These are phyloP conservation scores for Pelecanoides urinatrix DNA, from an alignment of 2,113 vertebrate genomes.

Conservation along the genomic window DNA sequence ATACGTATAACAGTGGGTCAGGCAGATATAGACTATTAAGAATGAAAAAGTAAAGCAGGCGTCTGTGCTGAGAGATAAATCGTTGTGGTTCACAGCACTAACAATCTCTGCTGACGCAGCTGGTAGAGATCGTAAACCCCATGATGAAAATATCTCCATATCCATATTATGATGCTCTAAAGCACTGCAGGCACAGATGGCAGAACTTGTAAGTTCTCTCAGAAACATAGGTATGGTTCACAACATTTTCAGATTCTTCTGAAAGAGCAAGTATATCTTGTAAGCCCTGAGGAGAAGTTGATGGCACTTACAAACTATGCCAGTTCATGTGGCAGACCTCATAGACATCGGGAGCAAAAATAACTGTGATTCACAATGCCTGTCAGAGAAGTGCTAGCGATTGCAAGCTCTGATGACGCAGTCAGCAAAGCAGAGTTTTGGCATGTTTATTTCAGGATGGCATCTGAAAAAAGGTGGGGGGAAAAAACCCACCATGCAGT, in stretches of 20 bases:
- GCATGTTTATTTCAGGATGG: conserved; percentile 40
- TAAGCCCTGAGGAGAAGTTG: conserved; percentile 61
- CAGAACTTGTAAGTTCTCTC: conserved; percentile 65
- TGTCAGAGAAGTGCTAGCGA: conserved; percentile 39
- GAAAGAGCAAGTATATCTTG: conserved; percentile 62
- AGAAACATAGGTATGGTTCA: conserved; percentile 66
- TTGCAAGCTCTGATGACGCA: conserved; percentile 55
- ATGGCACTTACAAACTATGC: conserved; percentile 50
- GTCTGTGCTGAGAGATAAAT: conserved; percentile 61
- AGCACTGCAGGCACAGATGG: conserved; percentile 67
- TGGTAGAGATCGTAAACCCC: conserved; percentile 62
- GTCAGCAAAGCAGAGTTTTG: conserved; percentile 46
- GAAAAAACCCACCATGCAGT: neutral
- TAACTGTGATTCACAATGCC: conserved; percentile 59
- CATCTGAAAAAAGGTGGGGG: neutral
- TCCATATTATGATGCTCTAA: conserved; percentile 55
- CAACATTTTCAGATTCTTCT: conserved; percentile 61
- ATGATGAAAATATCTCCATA: conserved; percentile 60
- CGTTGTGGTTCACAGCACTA: conserved; percentile 60
- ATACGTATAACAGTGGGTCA: neutral
- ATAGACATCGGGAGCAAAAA: conserved; percentile 49
- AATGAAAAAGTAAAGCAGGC: conserved; percentile 34
- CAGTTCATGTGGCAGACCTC: conserved; percentile 65
- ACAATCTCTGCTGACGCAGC: conserved; percentile 65
- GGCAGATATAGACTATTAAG: conserved; percentile 18